Evolutionary conservation across 2,113 vertebrate species (phyloP), one percentile per base, ranked within the genome.

Genomic region (Talpa occidentalis): DNA sequence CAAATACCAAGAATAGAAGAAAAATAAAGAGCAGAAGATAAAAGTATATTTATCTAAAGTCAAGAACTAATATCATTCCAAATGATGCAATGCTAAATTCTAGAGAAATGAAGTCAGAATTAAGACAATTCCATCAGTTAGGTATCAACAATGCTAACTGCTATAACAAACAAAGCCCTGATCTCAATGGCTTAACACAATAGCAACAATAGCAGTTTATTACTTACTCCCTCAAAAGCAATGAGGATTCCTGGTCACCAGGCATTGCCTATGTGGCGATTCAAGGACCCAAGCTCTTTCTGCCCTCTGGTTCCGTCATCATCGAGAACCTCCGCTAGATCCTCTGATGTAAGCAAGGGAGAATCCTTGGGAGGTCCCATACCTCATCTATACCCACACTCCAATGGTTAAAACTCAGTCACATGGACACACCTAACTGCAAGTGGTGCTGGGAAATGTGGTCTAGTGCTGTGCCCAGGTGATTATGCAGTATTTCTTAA

Each of bases 11-110:
- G 40, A 40, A 11, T 66, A 80, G 7, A 11, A 54, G 69, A 35
- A 52, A 67, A 72, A 60, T 47, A 73, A 72, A 82, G 12, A 72
- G 11, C 28, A 47, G 6, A 54, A 73, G 49, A 76, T 54, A 62
- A 94, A 94, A 82, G 49, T 49, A 6, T 19, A 6, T 47, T n/a
- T 83, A 69, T 90, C 37, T 86, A 35, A 93, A 94, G 35, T 49
- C 30, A 30, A 80, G 49, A 54, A 22, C 35, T 24, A 85, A 64
- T 22, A 56, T 81, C 47, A 40, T 28, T 64, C 54, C 37, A 32
- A 81, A 30, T 54, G 66, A 69, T 49, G 77, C 52, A 70, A 49
- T 6, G 56, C 35, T 40, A 22, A 74, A 21, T 22, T 95, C 52
- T 60, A 54, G 74, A 69, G 77, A 37, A 62, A 76, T 79, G 17